Evolutionary conservation across 2,113 vertebrate genomes (phyloP), one percentile per base, ranked within the genome.

Genomic region (Ploceus nigricollis): DNA sequence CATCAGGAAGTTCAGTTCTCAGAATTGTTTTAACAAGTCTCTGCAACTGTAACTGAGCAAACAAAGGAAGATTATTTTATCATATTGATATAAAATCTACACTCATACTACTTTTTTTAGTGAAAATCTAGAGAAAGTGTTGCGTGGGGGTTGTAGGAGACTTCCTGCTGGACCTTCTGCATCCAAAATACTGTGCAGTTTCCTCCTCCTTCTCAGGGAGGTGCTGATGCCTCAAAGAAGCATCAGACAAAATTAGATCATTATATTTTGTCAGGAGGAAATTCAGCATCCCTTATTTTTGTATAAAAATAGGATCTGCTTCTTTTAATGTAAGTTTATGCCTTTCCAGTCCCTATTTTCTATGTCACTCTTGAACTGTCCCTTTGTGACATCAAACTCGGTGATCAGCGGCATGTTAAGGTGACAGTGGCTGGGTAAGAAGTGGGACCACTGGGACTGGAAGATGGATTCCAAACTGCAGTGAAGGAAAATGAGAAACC

Each of bases 191-290:
- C 11, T 28, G 2, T 92, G 93, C 86, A 93, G 76, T 96, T 96
- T 91, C 61, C 30, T 82, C 50, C 44, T 89, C 24, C 61, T 96
- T 96, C 96, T 96, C 89, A 92, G 45, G 86, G 97, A 96, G 96
- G 94, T 92, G 90, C 93, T 97, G 76, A 63, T 57, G 80, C 85
- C 39, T 95, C 90, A 96, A 37, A 81, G 86, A 96, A 94, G 42
- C 37, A 57, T 25, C 23, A 42, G 44, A 25, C 4, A 63, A 79
- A 92, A 61, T 57, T 6, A 33, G 14, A 6, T 18, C 3, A 0
- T 57, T 69, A 7, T n/a, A 37, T 58, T 85, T 82, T 86, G 30
- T 54, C 63, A 65, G 35, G 31, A 90, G 48, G 30, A 71, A 69
- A 30, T 85, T 82, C 54, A 61, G 39, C 42, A 82, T 31, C 10